Evolutionary conservation across 2,888 invertebrate genomes (phyloP).

Genomic region (Drosophila hamatofila): DNA sequence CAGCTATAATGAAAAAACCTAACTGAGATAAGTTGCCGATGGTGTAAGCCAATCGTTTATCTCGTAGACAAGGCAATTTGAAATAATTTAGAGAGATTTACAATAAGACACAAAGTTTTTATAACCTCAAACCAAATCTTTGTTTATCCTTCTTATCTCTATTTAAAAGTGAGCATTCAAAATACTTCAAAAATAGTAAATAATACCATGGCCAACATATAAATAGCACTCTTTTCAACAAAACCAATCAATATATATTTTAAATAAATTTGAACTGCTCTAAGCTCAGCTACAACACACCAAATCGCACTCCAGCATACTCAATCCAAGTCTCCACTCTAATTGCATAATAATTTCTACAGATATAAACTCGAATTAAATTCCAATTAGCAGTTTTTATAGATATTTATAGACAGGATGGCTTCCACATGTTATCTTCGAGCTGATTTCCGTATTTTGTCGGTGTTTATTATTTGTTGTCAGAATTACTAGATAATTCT

Average conservation of each 20-base stretch:
- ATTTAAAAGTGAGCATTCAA: neutral
- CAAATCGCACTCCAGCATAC: neutral
- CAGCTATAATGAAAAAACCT: too few species aligned
- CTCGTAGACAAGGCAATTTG: too few species aligned
- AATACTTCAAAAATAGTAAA: neutral
- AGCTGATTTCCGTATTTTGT: slow-evolving; percentile 24
- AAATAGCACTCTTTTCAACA: neutral
- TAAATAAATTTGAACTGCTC: neutral
- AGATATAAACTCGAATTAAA: slow-evolving; percentile 16
- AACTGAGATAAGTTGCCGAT: too few species aligned
- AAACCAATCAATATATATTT: neutral
- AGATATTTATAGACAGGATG: slow-evolving; percentile 17
- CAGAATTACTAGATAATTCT: slow-evolving; percentile 16
- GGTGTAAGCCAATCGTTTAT: too few species aligned
- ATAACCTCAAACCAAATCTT: too few species aligned
- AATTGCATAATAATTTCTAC: neutral
- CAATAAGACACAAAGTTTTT: too few species aligned
- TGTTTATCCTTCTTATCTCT: neutral
- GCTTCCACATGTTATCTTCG: slow-evolving; percentile 28
- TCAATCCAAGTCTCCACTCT: neutral
- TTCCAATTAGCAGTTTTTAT: slow-evolving; percentile 13
- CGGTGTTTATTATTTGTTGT: slow-evolving; percentile 4
- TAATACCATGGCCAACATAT: neutral
- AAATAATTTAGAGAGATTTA: too few species aligned
- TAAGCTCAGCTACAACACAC: neutral